Conservation (phyloP, 2,113 vertebrate species). For the Callocephalon fimbriatum region DNA sequence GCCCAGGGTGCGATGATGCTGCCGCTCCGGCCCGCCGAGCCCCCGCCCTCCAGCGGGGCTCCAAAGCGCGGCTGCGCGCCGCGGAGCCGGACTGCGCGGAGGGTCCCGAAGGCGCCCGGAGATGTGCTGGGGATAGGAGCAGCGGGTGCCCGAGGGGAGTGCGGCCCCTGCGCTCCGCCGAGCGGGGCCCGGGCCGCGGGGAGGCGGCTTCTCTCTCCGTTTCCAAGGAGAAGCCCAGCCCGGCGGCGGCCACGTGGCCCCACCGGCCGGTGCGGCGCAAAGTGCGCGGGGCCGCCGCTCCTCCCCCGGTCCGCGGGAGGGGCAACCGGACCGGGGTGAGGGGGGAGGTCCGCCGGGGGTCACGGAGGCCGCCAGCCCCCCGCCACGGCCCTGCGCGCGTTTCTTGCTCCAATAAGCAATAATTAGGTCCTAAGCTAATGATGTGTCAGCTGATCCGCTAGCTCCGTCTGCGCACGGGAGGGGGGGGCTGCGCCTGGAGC, state of each 20-base stretch:
- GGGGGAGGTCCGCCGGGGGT: neutral
- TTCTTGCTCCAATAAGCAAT: slow-evolving; percentile 82
- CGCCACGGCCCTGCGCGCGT: slow-evolving; percentile 74
- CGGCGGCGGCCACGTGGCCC: neutral
- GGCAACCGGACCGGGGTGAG: neutral
- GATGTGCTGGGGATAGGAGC: neutral
- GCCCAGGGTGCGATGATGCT: neutral
- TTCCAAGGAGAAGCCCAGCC: neutral
- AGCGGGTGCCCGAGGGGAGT: too few relatives aligned
- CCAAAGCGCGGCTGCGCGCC: neutral
- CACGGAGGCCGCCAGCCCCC: slow-evolving; percentile 4
- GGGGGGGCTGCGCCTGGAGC: slow-evolving; percentile 67
- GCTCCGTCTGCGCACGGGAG: neutral
- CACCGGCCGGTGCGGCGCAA: neutral
- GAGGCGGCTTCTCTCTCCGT: neutral
- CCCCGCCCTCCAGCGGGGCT: neutral
- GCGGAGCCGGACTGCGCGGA: neutral
- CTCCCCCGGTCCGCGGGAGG: neutral
- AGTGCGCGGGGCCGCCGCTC: neutral
- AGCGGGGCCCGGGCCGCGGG: neutral
- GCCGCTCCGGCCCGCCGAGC: neutral
- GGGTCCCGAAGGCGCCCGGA: neutral
- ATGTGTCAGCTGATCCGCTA: slow-evolving; percentile 79
- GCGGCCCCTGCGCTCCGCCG: neutral
- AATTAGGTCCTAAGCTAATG: slow-evolving; percentile 83